Evolutionary conservation across 2,797 vertebrate species (phyloP).

Genomic region (Rallus crepitans): DNA sequence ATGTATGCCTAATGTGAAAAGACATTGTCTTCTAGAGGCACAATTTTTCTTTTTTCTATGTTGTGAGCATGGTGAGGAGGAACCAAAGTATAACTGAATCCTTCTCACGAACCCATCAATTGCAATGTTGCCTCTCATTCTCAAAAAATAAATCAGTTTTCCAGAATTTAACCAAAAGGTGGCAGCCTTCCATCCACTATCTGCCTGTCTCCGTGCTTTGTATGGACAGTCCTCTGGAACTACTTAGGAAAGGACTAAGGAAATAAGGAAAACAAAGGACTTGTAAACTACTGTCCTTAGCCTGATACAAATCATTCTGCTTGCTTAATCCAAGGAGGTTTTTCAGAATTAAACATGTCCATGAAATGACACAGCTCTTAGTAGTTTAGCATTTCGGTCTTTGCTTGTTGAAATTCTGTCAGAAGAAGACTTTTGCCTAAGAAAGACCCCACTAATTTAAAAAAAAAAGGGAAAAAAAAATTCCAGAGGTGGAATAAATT

Average conservation of each 20-base stretch:
- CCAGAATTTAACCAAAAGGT: slow-evolving; percentile 16
- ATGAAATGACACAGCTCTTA: neutral
- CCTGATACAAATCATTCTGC: neutral
- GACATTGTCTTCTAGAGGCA: neutral
- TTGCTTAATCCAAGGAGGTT: neutral
- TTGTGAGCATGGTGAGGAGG: neutral
- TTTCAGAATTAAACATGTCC: neutral
- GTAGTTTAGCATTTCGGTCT: neutral
- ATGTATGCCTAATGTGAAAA: neutral
- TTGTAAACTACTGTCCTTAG: neutral
- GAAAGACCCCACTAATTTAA: neutral
- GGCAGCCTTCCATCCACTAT: slow-evolving; percentile 3
- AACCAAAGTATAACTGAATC: neutral
- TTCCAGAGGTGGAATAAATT: neutral
- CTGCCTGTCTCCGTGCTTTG: neutral
- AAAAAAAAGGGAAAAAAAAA: neutral
- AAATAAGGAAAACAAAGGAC: neutral
- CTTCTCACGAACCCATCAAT: neutral
- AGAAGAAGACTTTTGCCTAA: neutral
- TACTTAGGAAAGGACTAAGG: no score
- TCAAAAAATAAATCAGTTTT: neutral
- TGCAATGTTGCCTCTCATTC: neutral
- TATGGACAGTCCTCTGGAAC: neutral
- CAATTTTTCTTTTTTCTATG: neutral
- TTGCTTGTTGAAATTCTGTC: neutral